Base-by-base conservation (phyloP, 2,888 invertebrate species). In the Nomada lathburiana region DNA sequence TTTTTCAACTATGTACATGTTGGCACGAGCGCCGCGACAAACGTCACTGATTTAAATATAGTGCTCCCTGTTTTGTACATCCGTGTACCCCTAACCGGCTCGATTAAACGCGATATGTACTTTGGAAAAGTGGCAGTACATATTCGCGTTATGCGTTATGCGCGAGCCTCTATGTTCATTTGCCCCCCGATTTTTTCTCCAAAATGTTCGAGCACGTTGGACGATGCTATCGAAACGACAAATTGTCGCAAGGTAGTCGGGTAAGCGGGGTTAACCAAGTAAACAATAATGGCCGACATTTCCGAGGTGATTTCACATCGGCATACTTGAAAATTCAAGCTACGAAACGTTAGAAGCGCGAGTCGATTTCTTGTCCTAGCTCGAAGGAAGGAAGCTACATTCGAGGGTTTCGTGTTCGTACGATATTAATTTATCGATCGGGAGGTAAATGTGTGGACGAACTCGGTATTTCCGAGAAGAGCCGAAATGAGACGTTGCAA, bases 351-450 rank as follows among this genome's bases (percentile, higher is more conserved):
- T 47, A 18, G 13, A 52, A 42, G 50, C 10, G 16, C 11, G 7
- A 26, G 44, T 23, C 16, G 16, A 18, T 64, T 65, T 47, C 16
- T 26, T 63, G 50, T 18, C 4, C 11, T 4, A 13, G 23, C 44
- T 42, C 18, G 11, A 68, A 73, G 13, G 23, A 26, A 55, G 3
- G 4, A 57, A 57, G 18, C 47, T 26, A n/a, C 55, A 64, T 11
- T 50, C 20, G 47, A 11, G 18, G 18, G 50, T 23, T 57, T 42
- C 47, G 23, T 20, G 44, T 26, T 44, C 23, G 18, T 55, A 52
- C 74, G 75, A 85, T 83, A 83, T 85, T 74, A 80, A 83, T 85
- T 72, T 78, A 85, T 86, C 70, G 86, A 86, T 86, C 83, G 60
- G 57, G 13, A 23, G 42, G 64, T 67, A 67, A 75, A 69, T 47